A percentile compares a stretch with the other conserved stretches of the same genome.
Evolutionary conservation across 2,888 invertebrate species (phyloP).

Genomic region (Sinotaia quadrata): DNA sequence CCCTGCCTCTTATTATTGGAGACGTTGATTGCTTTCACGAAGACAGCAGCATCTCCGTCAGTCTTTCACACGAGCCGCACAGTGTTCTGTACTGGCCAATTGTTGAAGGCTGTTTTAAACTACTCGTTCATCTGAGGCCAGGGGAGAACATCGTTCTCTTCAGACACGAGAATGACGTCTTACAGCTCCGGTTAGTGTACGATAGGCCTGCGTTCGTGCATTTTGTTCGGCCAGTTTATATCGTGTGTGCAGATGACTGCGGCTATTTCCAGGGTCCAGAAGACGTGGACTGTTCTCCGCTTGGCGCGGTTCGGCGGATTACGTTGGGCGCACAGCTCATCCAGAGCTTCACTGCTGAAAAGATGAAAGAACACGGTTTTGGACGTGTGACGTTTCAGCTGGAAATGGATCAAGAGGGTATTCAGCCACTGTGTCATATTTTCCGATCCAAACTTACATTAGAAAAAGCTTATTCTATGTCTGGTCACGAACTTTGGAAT

Average conservation of each 20-base stretch:
- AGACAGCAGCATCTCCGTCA: conserved; percentile 57
- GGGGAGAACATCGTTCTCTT: conserved; percentile 80
- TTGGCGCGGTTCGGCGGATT: conserved; percentile 84
- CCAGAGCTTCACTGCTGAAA: conserved; percentile 90
- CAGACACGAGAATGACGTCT: conserved; percentile 71
- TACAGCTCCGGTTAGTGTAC: conserved; percentile 54
- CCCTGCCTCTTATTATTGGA: conserved; percentile 64
- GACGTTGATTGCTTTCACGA: conserved; percentile 57
- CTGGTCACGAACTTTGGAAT: conserved; percentile 85
- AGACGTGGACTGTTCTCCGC: conserved; percentile 78
- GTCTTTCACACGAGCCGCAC: conserved; percentile 47
- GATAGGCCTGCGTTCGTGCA: conserved; percentile 47
- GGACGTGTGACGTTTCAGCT: conserved; percentile 87
- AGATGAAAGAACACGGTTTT: conserved; percentile 84
- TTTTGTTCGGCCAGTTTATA: conserved; percentile 84
- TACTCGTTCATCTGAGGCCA: conserved; percentile 77
- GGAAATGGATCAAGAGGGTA: conserved; percentile 77
- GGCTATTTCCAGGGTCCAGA: conserved; percentile 82
- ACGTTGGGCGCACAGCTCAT: conserved; percentile 83
- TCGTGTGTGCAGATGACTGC: conserved; percentile 85
- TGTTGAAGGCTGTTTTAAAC: conserved; percentile 80
- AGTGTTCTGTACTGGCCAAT: conserved; percentile 76
- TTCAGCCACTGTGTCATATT: conserved; percentile 78
- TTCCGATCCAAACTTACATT: conserved; percentile 83
- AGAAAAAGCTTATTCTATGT: conserved; percentile 81